phyloP scores from a whole-genome alignment of 2,113 vertebrate species.

The Cynoglossus semilaevis region DNA sequence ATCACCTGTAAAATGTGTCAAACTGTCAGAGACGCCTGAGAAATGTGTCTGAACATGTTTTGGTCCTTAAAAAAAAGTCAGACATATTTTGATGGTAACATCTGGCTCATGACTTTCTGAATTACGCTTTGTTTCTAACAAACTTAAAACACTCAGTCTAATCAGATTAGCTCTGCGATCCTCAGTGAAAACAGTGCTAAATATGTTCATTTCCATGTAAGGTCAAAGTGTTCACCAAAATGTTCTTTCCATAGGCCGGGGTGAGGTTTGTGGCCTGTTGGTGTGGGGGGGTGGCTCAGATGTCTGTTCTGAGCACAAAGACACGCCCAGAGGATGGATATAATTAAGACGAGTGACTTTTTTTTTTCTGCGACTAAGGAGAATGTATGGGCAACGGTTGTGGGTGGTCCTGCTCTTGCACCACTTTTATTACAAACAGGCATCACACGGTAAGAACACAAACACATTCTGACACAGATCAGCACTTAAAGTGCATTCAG shows the following conservation, averaged over 20 bases:
- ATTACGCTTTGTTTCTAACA: too few relatives aligned
- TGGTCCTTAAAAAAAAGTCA: too few relatives aligned
- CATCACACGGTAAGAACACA: constrained; percentile 49
- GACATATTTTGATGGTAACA: too few relatives aligned
- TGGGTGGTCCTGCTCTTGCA: constrained; percentile 73
- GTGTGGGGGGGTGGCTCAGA: constrained; percentile 34
- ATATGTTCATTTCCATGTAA: constrained; percentile 47
- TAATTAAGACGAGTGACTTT: constrained; percentile 73
- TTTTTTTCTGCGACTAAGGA: constrained; percentile 31
- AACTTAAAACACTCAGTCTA: neutral
- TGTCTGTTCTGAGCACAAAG: constrained; percentile 59
- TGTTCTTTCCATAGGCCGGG: constrained; percentile 46
- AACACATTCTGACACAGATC: constrained; percentile 40
- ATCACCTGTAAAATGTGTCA: too few relatives aligned
- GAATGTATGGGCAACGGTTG: constrained; percentile 59
- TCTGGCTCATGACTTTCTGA: too few relatives aligned
- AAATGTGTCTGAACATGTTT: too few relatives aligned
- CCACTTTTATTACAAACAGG: constrained; percentile 68
- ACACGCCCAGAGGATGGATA: constrained; percentile 75
- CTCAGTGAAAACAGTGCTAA: constrained; percentile 17
- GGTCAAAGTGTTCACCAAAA: constrained; percentile 43
- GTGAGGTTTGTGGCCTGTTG: constrained; percentile 60
- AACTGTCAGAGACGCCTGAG: too few relatives aligned
- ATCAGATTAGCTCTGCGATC: constrained; percentile 18
- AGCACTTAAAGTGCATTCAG: constrained; percentile 6